Percentiles rank a stretch among this genome's conserved stretches.
phyloP scores from a whole-genome alignment of 2,113 vertebrate species.

The Nothobranchius furzeri region DNA sequence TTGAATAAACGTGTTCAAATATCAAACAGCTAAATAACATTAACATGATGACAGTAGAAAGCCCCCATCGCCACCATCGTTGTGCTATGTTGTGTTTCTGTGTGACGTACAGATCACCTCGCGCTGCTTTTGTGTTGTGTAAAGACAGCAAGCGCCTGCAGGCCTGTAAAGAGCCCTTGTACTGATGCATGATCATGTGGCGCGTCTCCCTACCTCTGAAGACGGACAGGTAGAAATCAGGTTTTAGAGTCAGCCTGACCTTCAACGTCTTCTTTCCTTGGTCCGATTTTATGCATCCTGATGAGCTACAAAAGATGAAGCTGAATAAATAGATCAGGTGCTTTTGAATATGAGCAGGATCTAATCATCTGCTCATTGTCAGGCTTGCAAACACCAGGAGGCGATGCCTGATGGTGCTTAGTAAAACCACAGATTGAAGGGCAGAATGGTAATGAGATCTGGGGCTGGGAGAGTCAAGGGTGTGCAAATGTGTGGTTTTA shows the following conservation, averaged over 20 bases:
- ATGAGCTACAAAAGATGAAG: slow-evolving; percentile 55
- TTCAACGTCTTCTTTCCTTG: slow-evolving; percentile 72
- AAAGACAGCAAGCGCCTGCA: too few relatives aligned
- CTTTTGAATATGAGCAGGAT: slow-evolving; percentile 73
- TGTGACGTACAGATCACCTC: too few relatives aligned
- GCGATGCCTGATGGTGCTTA: slow-evolving; percentile 61
- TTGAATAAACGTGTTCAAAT: too few relatives aligned
- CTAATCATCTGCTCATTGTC: slow-evolving; percentile 76
- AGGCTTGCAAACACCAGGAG: slow-evolving; percentile 64
- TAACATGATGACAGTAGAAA: too few relatives aligned
- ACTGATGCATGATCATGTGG: too few relatives aligned
- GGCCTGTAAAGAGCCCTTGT: too few relatives aligned
- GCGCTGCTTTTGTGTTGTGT: too few relatives aligned
- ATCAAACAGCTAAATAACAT: too few relatives aligned
- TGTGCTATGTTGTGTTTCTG: too few relatives aligned
- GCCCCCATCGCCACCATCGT: too few relatives aligned
- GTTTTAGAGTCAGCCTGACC: slow-evolving; percentile 50
- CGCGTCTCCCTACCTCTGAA: too few relatives aligned
- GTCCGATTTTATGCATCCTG: slow-evolving; percentile 74
- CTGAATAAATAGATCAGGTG: slow-evolving; percentile 78
- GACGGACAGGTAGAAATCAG: too few relatives aligned
- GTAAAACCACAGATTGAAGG: slow-evolving; percentile 56
- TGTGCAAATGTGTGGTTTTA: slow-evolving; percentile 52
- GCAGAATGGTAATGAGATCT: slow-evolving; percentile 68
- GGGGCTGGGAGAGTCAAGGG: slow-evolving; percentile 25